Evolutionary conservation across 2,797 vertebrate species (phyloP), one percentile per base, ranked within the genome.

Genomic region (Synaphobranchus kaupii): DNA sequence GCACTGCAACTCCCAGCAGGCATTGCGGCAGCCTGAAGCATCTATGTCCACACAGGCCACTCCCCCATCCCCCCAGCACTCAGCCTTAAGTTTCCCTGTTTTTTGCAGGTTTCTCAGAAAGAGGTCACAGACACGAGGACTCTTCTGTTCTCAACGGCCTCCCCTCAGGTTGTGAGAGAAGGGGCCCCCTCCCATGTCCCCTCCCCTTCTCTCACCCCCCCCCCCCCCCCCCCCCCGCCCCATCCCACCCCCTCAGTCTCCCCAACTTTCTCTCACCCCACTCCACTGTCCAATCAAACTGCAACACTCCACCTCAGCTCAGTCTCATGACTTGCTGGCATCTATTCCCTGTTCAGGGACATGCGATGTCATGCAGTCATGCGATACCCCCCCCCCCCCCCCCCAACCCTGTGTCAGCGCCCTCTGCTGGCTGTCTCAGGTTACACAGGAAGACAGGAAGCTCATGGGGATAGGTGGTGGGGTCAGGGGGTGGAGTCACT

Each of bases 1-100:
- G 93, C 83, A 89, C 93, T 92, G 91, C 91, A 93, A 92, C 54
- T 86, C 73, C 85, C 12, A 76, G 34, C 85, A 73, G 48, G 48
- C 86, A 84, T 80, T 68, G 86, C 78, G 39, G 85, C 28, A 58
- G 28, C 34, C 22, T 82, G 28, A 52, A 31, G 56, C 63, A 85
- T 20, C 47, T n/a, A 7, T 54, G 58, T 10, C 66, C 25, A 10
- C 66, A 48, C 68, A 78, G 60, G 56, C 87, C 83, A 48, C 52
- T 60, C 58, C 56, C 56, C 39, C 54, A 22, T 1, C 83, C 4
- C 31, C n/a, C 39, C 86, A 54, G 47, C 28, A 76, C 47, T 63
- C 71, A 50, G 71, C 83, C 87, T 60, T 84, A 87, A 84, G 82
- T 84, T 71, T 58, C 83, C 52, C 87, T 71, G 50, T 83, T 50